phyloP scores from a whole-genome alignment of 2,797 vertebrate genomes.

The Notamacropus eugenii region DNA sequence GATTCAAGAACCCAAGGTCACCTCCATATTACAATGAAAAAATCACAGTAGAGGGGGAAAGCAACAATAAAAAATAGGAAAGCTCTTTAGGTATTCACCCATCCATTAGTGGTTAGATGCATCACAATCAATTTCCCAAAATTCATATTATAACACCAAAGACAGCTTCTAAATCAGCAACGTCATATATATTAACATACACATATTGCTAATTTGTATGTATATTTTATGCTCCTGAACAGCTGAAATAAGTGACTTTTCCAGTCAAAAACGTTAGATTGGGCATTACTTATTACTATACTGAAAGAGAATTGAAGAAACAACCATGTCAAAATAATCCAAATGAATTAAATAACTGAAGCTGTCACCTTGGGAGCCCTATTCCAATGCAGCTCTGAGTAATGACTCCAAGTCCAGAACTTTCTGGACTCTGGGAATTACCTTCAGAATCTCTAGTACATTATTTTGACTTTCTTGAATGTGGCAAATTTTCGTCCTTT shows the following conservation, averaged over 20 bases:
- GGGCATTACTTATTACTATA: not conserved
- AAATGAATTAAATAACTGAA: not conserved
- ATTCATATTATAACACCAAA: conserved; percentile 30
- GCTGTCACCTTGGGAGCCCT: not conserved
- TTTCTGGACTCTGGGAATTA: conserved; percentile 15
- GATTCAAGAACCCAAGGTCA: not conserved
- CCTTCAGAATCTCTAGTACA: conserved; percentile 4
- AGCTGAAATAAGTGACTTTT: conserved; percentile 33
- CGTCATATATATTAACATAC: conserved; percentile 15
- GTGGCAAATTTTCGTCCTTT: not conserved
- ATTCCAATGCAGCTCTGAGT: not conserved
- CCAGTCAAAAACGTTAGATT: not conserved
- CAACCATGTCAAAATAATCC: not conserved
- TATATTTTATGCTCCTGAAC: conserved; percentile 29
- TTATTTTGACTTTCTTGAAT: conserved; percentile 11
- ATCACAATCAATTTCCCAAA: conserved; percentile 2
- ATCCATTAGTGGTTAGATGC: conserved; percentile 2
- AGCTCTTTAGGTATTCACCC: conserved; percentile 37
- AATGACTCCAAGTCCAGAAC: not conserved
- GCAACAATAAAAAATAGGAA: conserved; percentile 22
- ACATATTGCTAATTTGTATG: conserved; percentile 20
- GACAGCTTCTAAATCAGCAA: conserved; percentile 51
- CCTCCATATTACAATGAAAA: not conserved
- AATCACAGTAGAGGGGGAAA: not conserved
- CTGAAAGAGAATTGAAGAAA: conserved; percentile 1